These are phyloP conservation scores for Thamnophis elegans DNA, from an alignment of 2,797 vertebrate species.

Conservation along the genomic window DNA sequence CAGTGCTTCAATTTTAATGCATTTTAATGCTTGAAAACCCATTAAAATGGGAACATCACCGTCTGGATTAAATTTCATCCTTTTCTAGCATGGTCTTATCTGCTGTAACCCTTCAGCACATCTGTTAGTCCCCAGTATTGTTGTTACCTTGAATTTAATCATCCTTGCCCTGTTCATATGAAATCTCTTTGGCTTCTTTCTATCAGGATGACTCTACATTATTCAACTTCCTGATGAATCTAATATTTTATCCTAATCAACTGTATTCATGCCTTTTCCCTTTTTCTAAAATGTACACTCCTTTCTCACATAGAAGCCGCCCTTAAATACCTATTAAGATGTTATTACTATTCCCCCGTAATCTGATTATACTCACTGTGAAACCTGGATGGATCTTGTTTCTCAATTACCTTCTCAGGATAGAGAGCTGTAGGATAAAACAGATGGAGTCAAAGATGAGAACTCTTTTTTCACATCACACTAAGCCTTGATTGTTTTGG, in stretches of 20 bases:
- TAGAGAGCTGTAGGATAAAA: background rate
- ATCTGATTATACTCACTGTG: background rate
- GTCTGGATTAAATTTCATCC: background rate
- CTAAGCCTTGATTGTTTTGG: background rate
- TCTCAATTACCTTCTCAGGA: conserved; percentile 5
- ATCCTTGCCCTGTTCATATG: background rate
- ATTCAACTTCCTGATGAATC: background rate
- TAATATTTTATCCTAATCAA: background rate
- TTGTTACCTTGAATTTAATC: background rate
- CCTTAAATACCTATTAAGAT: background rate
- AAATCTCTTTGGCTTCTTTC: background rate
- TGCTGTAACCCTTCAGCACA: background rate
- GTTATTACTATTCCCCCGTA: background rate
- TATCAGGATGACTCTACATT: background rate
- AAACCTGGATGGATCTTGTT: conserved; percentile 7
- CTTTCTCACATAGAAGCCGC: background rate
- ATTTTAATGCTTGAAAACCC: background rate
- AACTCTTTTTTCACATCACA: background rate
- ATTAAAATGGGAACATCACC: background rate
- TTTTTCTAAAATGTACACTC: background rate
- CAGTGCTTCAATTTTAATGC: background rate
- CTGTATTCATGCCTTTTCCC: background rate
- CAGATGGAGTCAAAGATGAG: background rate
- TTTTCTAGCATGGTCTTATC: background rate
- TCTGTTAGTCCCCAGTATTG: background rate